Percentiles rank a stretch among this genome's conserved stretches.
These are phyloP conservation scores for Campaea margaritaria DNA, from an alignment of 2,888 invertebrate genomes.

Conservation along the genomic window DNA sequence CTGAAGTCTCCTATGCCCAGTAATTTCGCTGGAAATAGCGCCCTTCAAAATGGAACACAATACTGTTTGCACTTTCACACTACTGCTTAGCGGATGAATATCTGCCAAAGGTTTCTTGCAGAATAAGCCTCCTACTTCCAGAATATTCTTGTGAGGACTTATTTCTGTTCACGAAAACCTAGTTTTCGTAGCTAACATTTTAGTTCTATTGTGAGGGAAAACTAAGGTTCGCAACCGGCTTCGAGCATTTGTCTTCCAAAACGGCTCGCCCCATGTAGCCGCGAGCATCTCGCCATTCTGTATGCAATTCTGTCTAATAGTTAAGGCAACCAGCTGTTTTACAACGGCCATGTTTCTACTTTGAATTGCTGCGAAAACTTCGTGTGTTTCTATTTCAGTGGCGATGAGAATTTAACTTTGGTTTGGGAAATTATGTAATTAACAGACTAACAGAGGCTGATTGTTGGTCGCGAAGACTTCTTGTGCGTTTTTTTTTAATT, in stretches of 20 bases:
- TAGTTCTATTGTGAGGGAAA: constrained; percentile 11
- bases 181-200: background rate
- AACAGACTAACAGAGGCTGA: too few relatives aligned
- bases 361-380: constrained; percentile 26
- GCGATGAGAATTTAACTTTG: constrained; percentile 1
- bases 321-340: constrained; percentile 37
- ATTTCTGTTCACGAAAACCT: too few relatives aligned
- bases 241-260: constrained; percentile 37
- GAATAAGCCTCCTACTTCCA: too few relatives aligned
- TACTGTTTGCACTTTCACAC: too few relatives aligned
- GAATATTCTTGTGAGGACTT: too few relatives aligned
- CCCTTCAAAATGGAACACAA: too few relatives aligned
- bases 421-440: background rate
- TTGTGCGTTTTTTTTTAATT: too few relatives aligned
- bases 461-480: too few relatives aligned
- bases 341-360: constrained; percentile 25
- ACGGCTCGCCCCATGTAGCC: constrained; percentile 33
- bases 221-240: constrained; percentile 21
- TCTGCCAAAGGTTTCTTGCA: too few relatives aligned
- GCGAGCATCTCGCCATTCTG: constrained; percentile 32
- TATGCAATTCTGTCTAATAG: constrained; percentile 41
- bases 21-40: too few relatives aligned
- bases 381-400: background rate
- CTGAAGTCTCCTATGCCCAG: too few relatives aligned
- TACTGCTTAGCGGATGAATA: too few relatives aligned